Conservation (phyloP, 2,113 vertebrate species). For the Phyllopteryx taeniolatus region DNA sequence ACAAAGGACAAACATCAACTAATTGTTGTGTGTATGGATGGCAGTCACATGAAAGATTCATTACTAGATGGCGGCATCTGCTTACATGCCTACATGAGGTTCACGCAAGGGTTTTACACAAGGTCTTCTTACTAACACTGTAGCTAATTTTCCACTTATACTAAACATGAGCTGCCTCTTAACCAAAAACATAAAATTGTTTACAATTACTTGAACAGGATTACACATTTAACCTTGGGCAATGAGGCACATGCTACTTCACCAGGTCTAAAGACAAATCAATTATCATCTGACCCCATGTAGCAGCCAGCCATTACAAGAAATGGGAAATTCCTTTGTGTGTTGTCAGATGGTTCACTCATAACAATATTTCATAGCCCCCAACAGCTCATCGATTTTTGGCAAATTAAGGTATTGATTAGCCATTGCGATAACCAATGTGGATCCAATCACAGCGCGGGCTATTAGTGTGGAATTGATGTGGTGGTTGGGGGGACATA, state of each 20-base stretch:
- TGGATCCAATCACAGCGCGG: not conserved
- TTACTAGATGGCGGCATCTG: not conserved
- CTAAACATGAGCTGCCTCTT: not conserved
- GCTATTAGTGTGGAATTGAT: not conserved
- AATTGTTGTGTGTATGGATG: not conserved
- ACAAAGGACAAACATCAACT: slow-evolving; percentile 10
- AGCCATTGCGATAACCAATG: not conserved
- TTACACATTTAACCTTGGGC: not conserved
- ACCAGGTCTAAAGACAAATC: not conserved
- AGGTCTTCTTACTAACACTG: not conserved
- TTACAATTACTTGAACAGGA: not conserved
- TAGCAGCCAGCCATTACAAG: no score
- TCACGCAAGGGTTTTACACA: not conserved
- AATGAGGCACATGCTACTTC: not conserved
- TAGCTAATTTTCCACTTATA: not conserved
- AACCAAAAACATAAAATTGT: not conserved
- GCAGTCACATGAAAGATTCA: not conserved
- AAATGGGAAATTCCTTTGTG: not conserved
- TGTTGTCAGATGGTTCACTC: not conserved
- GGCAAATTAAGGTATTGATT: slow-evolving; percentile 9
- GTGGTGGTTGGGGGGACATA: not conserved
- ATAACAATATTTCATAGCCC: not conserved
- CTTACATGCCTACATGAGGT: not conserved
- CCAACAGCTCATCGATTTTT: slow-evolving; percentile 1
- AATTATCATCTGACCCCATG: not conserved